phyloP scores from a whole-genome alignment of 1,140 invertebrate genomes.

The Drosophila bocqueti region DNA sequence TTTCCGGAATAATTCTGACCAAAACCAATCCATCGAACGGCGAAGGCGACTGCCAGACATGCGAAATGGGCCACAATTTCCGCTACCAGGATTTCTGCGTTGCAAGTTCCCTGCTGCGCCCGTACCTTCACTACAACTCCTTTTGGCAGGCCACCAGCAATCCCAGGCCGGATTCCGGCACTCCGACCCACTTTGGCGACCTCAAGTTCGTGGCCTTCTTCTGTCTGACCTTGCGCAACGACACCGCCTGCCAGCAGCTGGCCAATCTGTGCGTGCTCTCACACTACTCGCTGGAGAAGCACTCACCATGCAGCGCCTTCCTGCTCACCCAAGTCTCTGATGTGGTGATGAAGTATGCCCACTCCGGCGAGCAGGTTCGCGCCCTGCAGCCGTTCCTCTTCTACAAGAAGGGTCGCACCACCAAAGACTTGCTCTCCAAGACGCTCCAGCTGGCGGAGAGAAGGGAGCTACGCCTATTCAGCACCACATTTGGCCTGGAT shows the following conservation, averaged over 20 bases:
- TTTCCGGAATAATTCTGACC: slow-evolving; percentile 44
- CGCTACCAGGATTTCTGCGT: slow-evolving; percentile 78
- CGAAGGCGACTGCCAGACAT: slow-evolving; percentile 58
- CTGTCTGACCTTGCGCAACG: slow-evolving; percentile 69
- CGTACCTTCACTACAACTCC: slow-evolving; percentile 78
- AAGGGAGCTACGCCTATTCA: slow-evolving; percentile 65
- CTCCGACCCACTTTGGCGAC: slow-evolving; percentile 64
- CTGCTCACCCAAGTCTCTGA: slow-evolving; percentile 84
- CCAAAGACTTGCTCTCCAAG: slow-evolving; percentile 83
- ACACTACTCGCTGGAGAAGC: slow-evolving; percentile 86
- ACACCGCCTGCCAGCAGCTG: slow-evolving; percentile 88
- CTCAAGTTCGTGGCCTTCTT: slow-evolving; percentile 83
- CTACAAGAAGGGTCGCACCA: slow-evolving; percentile 86
- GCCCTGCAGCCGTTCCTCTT: slow-evolving; percentile 85
- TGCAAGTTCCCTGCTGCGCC: slow-evolving; percentile 66
- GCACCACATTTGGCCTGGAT: slow-evolving; percentile 74
- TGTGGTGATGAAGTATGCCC: slow-evolving; percentile 81
- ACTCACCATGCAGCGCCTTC: slow-evolving; percentile 86
- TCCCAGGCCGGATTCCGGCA: background rate
- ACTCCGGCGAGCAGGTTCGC: slow-evolving; percentile 84
- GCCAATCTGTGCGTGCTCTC: slow-evolving; percentile 90
- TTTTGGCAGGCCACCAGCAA: slow-evolving; percentile 62
- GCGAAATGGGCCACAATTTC: slow-evolving; percentile 68
- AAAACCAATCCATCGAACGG: slow-evolving; percentile 35
- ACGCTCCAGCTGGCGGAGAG: slow-evolving; percentile 49